phyloP scores from a whole-genome alignment of 2,888 invertebrate species.

The Epinotia nisella region DNA sequence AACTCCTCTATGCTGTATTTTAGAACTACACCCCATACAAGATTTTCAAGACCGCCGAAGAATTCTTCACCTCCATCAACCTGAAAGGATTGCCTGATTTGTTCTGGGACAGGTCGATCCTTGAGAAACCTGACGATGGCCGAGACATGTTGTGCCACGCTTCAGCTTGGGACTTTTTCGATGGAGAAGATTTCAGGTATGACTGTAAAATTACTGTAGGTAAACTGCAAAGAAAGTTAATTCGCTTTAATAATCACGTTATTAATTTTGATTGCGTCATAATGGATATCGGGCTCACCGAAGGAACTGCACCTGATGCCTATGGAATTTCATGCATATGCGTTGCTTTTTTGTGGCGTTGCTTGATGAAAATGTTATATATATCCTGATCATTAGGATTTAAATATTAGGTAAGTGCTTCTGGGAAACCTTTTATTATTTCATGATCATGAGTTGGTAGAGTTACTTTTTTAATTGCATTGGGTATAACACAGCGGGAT shows the following conservation, averaged over 20 bases:
- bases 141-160: conserved; percentile 93
- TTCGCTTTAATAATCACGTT: background rate
- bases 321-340: too few species aligned
- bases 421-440: too few species aligned
- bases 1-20: conserved; percentile 47
- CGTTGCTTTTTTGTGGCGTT: too few species aligned
- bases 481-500: too few species aligned
- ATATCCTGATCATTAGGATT: too few species aligned
- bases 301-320: too few species aligned
- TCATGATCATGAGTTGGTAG: too few species aligned
- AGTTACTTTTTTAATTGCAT: background rate
- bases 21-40: conserved; percentile 90
- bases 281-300: too few species aligned
- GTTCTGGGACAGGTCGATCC: conserved; percentile 94
- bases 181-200: conserved; percentile 91
- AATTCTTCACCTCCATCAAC: conserved; percentile 93
- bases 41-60: conserved; percentile 93
- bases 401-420: too few species aligned
- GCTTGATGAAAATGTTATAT: too few species aligned
- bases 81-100: conserved; percentile 89
- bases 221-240: background rate
- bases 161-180: conserved; percentile 95
- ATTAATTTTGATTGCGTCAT: too few species aligned
- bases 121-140: conserved; percentile 90
- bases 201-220: too few species aligned